Base-by-base conservation (phyloP, 2,797 vertebrate species). In the Schizopygopsis malacanthus region DNA sequence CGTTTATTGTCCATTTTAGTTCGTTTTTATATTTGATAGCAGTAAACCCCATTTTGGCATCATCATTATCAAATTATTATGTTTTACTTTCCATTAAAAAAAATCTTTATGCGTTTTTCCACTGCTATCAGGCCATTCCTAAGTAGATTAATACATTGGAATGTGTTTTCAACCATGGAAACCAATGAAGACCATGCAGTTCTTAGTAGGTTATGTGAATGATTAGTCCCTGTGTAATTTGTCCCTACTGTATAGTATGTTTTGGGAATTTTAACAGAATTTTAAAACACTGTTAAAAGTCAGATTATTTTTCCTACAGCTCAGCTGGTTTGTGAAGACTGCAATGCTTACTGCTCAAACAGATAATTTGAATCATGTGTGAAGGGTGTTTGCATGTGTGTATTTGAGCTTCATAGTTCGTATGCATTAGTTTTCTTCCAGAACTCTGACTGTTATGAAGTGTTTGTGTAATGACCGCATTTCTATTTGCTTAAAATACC, bases 321-420 rank as follows among this genome's bases (percentile, higher is more conserved):
- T 50, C 71, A 50, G 65, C 59, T 33, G 71, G 76, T 88, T 86
- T 69, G 22, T 83, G 67, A 78, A 83, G 63, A 83, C 59, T 43
- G 81, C 63, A 73, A 43, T 41, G 65, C 54, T 61, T 75, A 75
- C 85, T 87, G 70, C 83, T 88, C n/a, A 88, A 78, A 89, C 81
- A 43, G 75, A 47, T 90, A 50, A 87, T 89, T 63, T 87, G 82
- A 79, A 80, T 91, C 88, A 91, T 89, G 85, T 89, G 85, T 90
- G 88, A 88, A 80, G 20, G 59, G 43, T 71, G 59, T 56, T 77
- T 82, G 43, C 50, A 56, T 63, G 39, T 76, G 52, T 37, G 83
- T 78, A 22, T 77, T 54, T 83, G 69, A 71, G 87, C 45, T 63
- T 61, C 50, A 54, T 77, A 47, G 37, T 63, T 61, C 18, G 20